Evolutionary conservation across 2,113 vertebrate genomes (phyloP).

Genomic region (Bettongia penicillata): DNA sequence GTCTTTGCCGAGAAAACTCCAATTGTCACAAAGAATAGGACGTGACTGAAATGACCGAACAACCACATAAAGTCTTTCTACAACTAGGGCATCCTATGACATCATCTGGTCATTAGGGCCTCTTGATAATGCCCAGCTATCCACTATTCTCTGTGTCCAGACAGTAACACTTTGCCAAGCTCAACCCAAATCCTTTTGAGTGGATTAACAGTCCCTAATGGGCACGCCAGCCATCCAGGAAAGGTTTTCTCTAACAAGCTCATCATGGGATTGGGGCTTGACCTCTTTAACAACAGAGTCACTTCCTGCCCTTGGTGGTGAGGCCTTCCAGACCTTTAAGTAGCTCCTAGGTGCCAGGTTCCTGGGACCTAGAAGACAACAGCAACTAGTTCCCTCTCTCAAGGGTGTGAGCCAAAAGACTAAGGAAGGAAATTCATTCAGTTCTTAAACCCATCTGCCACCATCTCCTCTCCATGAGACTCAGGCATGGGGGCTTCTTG

Average conservation of each 20-base stretch:
- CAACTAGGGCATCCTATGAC: background rate
- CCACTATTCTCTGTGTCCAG: background rate
- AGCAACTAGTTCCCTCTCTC: background rate
- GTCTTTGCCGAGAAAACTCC: too few relatives aligned
- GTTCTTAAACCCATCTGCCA: background rate
- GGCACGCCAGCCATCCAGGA: background rate
- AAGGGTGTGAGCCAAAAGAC: background rate
- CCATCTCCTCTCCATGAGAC: background rate
- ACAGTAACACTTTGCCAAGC: background rate
- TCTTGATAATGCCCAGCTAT: accelerated
- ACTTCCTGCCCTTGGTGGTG: background rate
- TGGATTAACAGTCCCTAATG: background rate
- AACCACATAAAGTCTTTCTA: too few relatives aligned
- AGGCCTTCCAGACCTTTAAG: background rate
- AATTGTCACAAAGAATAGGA: too few relatives aligned
- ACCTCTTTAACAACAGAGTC: too few relatives aligned
- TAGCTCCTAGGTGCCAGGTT: too few relatives aligned
- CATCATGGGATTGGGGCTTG: background rate
- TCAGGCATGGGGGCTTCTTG: background rate
- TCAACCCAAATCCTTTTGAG: background rate
- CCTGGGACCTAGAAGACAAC: background rate
- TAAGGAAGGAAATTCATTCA: too few relatives aligned
- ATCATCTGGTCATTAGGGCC: background rate
- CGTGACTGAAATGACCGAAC: too few relatives aligned
- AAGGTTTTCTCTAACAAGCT: background rate